Evolutionary conservation across 2,888 invertebrate genomes (phyloP).

Genomic region (Megaustenia siamemsis): DNA sequence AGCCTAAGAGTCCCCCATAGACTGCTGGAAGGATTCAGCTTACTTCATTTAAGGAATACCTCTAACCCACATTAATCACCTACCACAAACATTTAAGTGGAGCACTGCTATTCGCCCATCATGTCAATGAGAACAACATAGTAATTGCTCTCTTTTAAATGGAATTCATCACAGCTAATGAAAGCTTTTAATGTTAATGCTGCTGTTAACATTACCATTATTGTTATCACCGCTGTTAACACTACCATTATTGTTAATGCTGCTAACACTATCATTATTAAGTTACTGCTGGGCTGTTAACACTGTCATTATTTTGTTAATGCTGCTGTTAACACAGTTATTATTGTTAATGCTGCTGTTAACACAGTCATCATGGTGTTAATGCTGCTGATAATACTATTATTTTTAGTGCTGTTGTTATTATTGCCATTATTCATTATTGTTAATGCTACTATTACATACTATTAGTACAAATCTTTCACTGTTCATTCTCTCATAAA

Average conservation of each 20-base stretch:
- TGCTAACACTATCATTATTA: background rate
- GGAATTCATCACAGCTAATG: background rate
- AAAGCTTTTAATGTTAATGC: background rate
- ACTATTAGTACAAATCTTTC: background rate
- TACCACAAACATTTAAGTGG: no score
- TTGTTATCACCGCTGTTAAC: background rate
- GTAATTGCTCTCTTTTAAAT: no score
- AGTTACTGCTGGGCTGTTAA: background rate
- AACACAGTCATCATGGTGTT: background rate
- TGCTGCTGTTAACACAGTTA: constrained; percentile 7
- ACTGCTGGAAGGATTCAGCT: no score
- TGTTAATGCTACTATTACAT: background rate
- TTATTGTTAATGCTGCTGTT: background rate
- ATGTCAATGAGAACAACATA: no score
- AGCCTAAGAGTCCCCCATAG: no score
- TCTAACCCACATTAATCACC: no score
- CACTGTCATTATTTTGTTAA: background rate
- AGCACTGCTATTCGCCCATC: no score
- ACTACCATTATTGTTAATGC: no score
- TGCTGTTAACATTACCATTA: background rate
- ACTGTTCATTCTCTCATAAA: background rate
- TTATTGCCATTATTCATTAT: background rate
- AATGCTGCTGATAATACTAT: constrained; percentile 36
- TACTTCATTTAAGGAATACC: no score
- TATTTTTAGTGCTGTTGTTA: background rate